Conservation (phyloP, 1,140 invertebrate genomes). For the Danaus melanippus region DNA sequence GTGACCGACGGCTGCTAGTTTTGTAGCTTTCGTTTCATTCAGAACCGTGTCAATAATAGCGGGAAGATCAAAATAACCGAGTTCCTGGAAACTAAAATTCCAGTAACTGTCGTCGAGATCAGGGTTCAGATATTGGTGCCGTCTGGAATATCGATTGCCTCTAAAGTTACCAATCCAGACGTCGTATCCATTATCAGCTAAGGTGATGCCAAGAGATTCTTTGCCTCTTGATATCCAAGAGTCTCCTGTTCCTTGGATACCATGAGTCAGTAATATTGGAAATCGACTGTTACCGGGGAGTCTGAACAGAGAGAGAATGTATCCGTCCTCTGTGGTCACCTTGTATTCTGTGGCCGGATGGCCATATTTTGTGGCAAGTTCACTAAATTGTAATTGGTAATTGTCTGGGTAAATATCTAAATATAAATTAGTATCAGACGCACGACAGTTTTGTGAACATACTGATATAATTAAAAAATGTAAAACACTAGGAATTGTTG, state of each 20-base stretch:
- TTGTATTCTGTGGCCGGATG: slow-evolving; percentile 68
- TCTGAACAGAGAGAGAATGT: slow-evolving; percentile 76
- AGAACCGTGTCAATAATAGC: slow-evolving; percentile 74
- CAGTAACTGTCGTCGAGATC: slow-evolving; percentile 56
- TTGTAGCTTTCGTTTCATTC: slow-evolving; percentile 53
- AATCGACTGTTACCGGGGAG: slow-evolving; percentile 54
- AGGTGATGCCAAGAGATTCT: slow-evolving; percentile 48
- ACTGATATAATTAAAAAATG: too few relatives aligned
- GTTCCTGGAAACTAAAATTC: slow-evolving; percentile 77
- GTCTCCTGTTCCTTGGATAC: slow-evolving; percentile 75
- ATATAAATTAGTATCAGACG: too few relatives aligned
- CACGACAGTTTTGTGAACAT: too few relatives aligned
- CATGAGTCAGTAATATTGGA: slow-evolving; percentile 79
- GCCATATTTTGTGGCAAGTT: slow-evolving; percentile 58
- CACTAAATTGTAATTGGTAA: background rate
- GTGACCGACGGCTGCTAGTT: slow-evolving; percentile 75
- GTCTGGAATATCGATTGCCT: slow-evolving; percentile 76
- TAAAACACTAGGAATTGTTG: too few relatives aligned
- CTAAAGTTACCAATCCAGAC: slow-evolving; percentile 80
- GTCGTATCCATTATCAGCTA: slow-evolving; percentile 70
- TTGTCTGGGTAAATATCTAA: too few relatives aligned
- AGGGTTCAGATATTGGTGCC: slow-evolving; percentile 62
- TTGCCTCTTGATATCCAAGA: slow-evolving; percentile 74
- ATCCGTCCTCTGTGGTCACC: slow-evolving; percentile 75
- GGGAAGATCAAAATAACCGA: slow-evolving; percentile 73